A percentile compares a stretch with the other conserved stretches of the same genome.
These are phyloP conservation scores for Sylvietta virens DNA, from an alignment of 2,113 vertebrate genomes.

Conservation along the genomic window DNA sequence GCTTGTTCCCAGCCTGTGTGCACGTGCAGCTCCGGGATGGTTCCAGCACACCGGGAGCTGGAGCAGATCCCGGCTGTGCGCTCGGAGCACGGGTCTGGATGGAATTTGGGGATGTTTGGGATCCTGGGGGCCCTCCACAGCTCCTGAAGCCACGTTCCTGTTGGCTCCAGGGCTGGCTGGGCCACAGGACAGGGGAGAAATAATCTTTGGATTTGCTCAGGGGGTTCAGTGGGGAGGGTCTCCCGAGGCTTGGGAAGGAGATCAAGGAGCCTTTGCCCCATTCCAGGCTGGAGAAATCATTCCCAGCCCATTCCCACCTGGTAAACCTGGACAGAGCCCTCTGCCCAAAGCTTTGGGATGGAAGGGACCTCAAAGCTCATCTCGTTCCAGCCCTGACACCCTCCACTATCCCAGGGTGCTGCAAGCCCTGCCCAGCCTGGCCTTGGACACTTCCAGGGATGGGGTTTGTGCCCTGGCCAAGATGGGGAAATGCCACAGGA, in stretches of 20 bases:
- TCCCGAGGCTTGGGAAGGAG: neutral
- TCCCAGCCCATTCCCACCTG: neutral
- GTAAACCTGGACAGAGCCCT: neutral
- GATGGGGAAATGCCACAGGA: neutral
- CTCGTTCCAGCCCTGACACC: neutral
- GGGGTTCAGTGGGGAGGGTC: neutral
- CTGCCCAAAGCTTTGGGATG: neutral
- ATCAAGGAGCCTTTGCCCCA: neutral
- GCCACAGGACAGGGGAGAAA: neutral
- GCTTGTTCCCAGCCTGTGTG: neutral
- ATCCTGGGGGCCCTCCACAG: neutral
- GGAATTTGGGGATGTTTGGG: neutral
- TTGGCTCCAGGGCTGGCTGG: neutral
- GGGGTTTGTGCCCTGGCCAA: neutral
- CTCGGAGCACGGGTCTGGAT: accelerated
- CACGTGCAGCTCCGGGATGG: accelerated
- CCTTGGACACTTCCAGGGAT: neutral
- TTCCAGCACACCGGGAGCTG: accelerated
- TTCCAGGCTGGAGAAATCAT: neutral
- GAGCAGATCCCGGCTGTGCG: neutral
- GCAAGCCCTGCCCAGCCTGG: neutral
- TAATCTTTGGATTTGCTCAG: neutral
- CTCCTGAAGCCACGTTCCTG: neutral
- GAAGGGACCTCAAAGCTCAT: neutral
- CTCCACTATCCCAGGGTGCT: neutral